Evolutionary conservation across 2,113 vertebrate genomes (phyloP).

Genomic region (Pterocles orientalis): DNA sequence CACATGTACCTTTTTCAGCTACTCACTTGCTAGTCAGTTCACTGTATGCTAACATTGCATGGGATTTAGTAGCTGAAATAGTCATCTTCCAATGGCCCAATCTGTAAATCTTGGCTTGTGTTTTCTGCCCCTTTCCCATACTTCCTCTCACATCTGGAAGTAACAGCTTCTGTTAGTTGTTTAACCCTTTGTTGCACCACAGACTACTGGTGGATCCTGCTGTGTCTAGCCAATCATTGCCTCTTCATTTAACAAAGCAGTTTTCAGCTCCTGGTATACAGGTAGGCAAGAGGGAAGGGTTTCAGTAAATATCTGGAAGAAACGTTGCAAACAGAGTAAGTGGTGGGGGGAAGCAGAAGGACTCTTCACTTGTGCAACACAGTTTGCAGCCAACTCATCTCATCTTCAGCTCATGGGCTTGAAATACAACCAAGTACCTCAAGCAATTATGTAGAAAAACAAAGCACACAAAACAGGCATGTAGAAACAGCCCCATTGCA

Average conservation of each 20-base stretch:
- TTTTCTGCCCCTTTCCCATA: neutral
- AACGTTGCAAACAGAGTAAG: neutral
- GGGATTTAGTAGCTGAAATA: neutral
- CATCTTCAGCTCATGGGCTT: neutral
- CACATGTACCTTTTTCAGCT: neutral
- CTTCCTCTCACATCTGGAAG: neutral
- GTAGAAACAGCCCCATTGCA: neutral
- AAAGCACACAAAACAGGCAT: neutral
- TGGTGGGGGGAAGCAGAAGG: fast-evolving
- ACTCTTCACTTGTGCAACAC: neutral
- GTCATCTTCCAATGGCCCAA: neutral
- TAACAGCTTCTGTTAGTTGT: neutral
- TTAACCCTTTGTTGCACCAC: neutral
- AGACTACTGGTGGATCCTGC: neutral
- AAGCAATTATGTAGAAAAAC: neutral
- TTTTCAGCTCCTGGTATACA: neutral
- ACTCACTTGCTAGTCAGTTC: neutral
- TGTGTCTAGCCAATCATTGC: neutral
- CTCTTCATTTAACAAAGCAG: neutral
- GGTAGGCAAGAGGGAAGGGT: neutral
- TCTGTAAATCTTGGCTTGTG: neutral
- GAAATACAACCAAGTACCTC: neutral
- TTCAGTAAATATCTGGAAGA: neutral
- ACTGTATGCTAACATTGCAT: neutral
- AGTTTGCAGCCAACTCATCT: neutral